phyloP scores from a whole-genome alignment of 2,113 vertebrate species.

The Cyphomyrus discorhynchus region DNA sequence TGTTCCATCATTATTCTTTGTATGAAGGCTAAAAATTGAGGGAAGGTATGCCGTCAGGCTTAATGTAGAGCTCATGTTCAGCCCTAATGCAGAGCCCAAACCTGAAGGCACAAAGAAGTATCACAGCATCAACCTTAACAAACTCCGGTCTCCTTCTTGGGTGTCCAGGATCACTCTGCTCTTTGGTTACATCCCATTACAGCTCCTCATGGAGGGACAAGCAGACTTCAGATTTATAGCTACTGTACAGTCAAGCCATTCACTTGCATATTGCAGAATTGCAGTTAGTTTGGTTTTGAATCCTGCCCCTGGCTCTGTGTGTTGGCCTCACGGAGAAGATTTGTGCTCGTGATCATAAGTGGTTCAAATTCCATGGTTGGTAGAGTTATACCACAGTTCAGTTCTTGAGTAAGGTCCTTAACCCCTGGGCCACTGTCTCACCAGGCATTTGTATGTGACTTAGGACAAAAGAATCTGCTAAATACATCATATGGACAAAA shows the following conservation, averaged over 20 bases:
- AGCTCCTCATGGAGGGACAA: neutral
- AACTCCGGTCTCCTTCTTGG: neutral
- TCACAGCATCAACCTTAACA: neutral
- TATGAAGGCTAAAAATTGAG: neutral
- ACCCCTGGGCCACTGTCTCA: neutral
- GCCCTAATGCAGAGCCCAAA: neutral
- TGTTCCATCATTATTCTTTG: neutral
- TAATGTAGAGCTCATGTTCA: neutral
- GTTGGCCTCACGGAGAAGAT: neutral
- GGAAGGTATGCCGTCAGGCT: neutral
- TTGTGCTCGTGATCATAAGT: neutral
- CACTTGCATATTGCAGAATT: neutral
- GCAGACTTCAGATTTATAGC: neutral
- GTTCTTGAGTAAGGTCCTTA: neutral
- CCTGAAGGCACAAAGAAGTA: neutral
- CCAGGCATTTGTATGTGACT: neutral
- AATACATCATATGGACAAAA: neutral
- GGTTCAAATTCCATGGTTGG: neutral
- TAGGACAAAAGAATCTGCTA: neutral
- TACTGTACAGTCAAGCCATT: neutral
- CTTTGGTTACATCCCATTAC: neutral
- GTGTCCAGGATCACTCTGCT: neutral
- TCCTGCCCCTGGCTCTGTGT: neutral
- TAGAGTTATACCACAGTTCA: neutral
- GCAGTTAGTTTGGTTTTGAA: neutral